A percentile compares a stretch with the other conserved stretches of the same genome.
Evolutionary conservation across 2,797 vertebrate genomes (phyloP).

Genomic region (Periparus ater): DNA sequence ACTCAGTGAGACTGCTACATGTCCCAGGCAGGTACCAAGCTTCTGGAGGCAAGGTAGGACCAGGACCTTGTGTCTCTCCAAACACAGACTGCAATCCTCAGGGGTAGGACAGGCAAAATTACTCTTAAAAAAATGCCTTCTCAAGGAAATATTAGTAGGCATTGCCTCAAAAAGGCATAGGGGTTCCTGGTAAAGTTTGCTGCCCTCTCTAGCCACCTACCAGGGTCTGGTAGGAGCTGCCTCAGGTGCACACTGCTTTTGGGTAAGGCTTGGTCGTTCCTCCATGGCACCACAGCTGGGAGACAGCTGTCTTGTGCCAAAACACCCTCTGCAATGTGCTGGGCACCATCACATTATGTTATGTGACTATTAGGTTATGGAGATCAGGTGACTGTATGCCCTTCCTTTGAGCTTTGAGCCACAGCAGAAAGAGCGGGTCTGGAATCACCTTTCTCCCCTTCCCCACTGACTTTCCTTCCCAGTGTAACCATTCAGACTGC

Average conservation of each 20-base stretch:
- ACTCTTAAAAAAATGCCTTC: not conserved
- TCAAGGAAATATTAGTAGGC: not conserved
- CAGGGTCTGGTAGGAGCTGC: not conserved
- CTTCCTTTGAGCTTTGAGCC: not conserved
- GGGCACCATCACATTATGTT: not conserved
- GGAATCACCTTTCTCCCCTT: not conserved
- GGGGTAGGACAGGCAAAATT: not conserved
- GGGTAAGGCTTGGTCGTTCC: not conserved
- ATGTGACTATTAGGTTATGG: not conserved
- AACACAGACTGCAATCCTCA: not conserved
- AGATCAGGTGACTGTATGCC: not conserved
- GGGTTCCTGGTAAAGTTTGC: not conserved
- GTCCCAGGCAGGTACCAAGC: not conserved
- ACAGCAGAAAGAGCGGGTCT: not conserved
- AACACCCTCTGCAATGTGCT: not conserved
- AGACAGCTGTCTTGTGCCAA: not conserved
- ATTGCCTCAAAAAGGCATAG: not conserved
- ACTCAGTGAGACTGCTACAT: not conserved
- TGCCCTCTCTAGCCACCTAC: fast-evolving
- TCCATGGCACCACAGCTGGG: not conserved
- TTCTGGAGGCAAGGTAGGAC: not conserved
- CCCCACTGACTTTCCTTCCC: not conserved
- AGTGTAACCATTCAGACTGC: not conserved
- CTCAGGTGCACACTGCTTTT: fast-evolving
- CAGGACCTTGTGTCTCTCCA: not conserved